Base-by-base conservation (phyloP, 2,888 invertebrate species). In the Mythimna vitellina region DNA sequence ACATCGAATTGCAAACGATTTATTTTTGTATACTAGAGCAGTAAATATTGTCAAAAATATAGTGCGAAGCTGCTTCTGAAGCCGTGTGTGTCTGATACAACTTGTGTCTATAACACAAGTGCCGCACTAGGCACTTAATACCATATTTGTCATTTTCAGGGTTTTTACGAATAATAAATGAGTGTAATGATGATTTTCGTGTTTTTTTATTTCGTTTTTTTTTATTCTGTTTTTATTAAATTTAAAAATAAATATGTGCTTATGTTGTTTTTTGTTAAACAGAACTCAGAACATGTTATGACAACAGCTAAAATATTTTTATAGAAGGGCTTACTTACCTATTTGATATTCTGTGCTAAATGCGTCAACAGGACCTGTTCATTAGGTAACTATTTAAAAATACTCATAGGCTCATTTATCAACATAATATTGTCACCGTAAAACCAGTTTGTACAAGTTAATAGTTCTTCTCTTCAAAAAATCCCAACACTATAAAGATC, bases 41-140 rank as follows among this genome's bases (percentile, higher is more conserved):
- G 20, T 60, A 56, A 58, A 51, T 46, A 42, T 38, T 54, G 25
- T 53, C 29, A 63, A 76, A 57, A 76, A 68, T 51, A 53, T 46
- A 38, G 22, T 61, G 53, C 57, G 56, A 76, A 72, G 17, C 56
- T 56, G 54, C 58, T 63, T 58, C 5, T 29, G 20, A 60, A 82
- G 82, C 85, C 81, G 81, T 83, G 73, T 80, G 82, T 83, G 74
- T 89, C 93, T 95, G 94, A 93, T 94, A 93, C 95, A 95, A 93
- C 92, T 95, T 95, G 94, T 93, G 95, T 95, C 95, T 95, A 95
- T 35, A 9, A 9, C 93, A 93, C 76, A 76, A 70, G 70, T 84
- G 80, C 71, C 64, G 66, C 25, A 51, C 57, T 20, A 5, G 35
- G 57, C 35, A 32, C 35, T 58, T 56, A 73, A 67, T 81, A 56